Conservation (phyloP, 2,797 vertebrate genomes). For the Pseudochaenichthys georgianus region DNA sequence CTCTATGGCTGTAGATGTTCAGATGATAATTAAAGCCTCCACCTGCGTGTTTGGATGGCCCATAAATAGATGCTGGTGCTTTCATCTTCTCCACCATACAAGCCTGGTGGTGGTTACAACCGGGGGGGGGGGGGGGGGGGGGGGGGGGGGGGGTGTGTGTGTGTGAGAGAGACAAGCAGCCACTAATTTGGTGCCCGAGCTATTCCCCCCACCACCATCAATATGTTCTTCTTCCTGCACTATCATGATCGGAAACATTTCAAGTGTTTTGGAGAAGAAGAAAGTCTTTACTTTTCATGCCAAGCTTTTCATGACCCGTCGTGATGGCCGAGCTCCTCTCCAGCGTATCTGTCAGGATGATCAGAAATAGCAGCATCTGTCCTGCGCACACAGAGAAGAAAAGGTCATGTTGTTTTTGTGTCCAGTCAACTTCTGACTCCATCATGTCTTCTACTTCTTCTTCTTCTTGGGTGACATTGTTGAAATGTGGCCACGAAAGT, state of each 20-base stretch:
- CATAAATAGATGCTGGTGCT: constrained; percentile 62
- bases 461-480: constrained; percentile 4
- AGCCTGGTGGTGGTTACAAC: constrained; percentile 56
- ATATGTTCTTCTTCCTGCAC: constrained; percentile 30
- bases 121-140: neutral
- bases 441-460: constrained; percentile 32
- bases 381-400: constrained; percentile 54
- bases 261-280: neutral
- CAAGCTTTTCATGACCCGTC: constrained; percentile 18
- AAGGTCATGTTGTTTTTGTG: constrained; percentile 67
- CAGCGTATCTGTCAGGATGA: constrained; percentile 45
- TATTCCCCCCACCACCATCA: constrained; percentile 45
- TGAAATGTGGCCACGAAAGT: constrained; percentile 30
- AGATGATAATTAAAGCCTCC: constrained; percentile 70
- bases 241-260: constrained; percentile 29
- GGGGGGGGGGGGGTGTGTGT: constrained; percentile 8
- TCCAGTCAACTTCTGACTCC: constrained; percentile 58
- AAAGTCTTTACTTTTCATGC: neutral
- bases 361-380: constrained; percentile 59
- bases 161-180: constrained; percentile 52
- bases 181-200: constrained; percentile 63
- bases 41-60: constrained; percentile 67
- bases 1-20: constrained; percentile 53
- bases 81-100: constrained; percentile 60
- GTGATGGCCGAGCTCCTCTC: constrained; percentile 27